Percentiles rank a stretch among this genome's conserved stretches.
phyloP scores from a whole-genome alignment of 2,797 vertebrate species.

The Danio kyathit region DNA sequence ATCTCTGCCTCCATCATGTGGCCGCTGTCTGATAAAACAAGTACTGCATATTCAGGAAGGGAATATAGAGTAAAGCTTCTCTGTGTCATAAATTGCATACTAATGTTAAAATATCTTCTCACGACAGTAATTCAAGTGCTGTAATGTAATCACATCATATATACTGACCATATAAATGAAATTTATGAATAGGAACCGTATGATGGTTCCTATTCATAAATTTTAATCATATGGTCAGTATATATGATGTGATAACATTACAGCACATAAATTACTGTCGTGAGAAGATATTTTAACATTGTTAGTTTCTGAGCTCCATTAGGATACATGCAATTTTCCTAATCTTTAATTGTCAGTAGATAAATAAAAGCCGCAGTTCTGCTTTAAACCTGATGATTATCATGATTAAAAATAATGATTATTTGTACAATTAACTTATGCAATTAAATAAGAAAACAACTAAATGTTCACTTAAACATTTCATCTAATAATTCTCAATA shows the following conservation, averaged over 20 bases:
- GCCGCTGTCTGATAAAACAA: constrained; percentile 3
- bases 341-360: not conserved
- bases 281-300: no score
- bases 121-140: not conserved
- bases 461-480: no score
- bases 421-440: no score
- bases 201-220: no score
- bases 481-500: no score
- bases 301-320: not conserved
- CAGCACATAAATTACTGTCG: no score
- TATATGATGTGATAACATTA: no score
- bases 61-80: not conserved
- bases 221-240: no score
- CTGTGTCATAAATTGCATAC: not conserved
- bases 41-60: not conserved
- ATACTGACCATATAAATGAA: no score
- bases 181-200: not conserved
- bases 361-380: not conserved
- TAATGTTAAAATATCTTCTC: not conserved
- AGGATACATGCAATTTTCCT: not conserved
- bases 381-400: not conserved
- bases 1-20: constrained; percentile 32
- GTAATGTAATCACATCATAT: no score
- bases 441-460: no score
- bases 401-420: not conserved